These are phyloP conservation scores for Tamandua tetradactyla DNA, from an alignment of 2,797 vertebrate species.

Conservation along the genomic window DNA sequence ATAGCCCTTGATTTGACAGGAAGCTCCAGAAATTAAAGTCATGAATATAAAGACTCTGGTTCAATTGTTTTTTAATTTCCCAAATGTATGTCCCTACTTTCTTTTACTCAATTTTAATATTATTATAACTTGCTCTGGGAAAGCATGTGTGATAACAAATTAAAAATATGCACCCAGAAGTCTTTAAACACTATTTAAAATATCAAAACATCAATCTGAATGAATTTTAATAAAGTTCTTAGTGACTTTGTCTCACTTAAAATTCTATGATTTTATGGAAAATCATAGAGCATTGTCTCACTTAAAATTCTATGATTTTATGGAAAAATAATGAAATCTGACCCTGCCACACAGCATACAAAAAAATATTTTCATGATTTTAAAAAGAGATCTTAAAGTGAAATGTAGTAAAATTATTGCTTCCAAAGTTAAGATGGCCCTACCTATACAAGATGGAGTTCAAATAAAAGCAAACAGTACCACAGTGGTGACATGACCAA, in stretches of 20 bases:
- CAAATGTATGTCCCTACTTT: constrained; percentile 17
- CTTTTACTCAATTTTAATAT: background rate
- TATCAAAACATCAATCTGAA: constrained; percentile 16
- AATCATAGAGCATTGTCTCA: constrained; percentile 12
- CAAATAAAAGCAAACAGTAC: background rate
- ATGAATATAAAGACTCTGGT: constrained; percentile 45
- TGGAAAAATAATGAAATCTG: too few relatives aligned
- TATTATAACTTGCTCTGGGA: background rate
- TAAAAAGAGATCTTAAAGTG: constrained; percentile 54
- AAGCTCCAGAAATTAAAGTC: constrained; percentile 7
- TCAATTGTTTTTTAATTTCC: constrained; percentile 49
- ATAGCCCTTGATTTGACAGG: background rate
- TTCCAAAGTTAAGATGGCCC: constrained; percentile 59
- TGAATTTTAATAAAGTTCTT: constrained; percentile 64
- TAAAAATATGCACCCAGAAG: background rate
- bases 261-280: constrained; percentile 57
- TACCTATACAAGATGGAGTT: constrained; percentile 31
- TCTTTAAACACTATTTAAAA: constrained; percentile 39
- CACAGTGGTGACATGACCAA: background rate
- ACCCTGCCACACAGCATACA: too few relatives aligned
- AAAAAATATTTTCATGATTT: too few relatives aligned
- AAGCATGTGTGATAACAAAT: background rate
- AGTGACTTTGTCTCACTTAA: constrained; percentile 26
- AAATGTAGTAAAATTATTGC: constrained; percentile 69
- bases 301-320: constrained; percentile 54